Conservation (phyloP, 1,140 invertebrate genomes). For the Vanessa atalanta region DNA sequence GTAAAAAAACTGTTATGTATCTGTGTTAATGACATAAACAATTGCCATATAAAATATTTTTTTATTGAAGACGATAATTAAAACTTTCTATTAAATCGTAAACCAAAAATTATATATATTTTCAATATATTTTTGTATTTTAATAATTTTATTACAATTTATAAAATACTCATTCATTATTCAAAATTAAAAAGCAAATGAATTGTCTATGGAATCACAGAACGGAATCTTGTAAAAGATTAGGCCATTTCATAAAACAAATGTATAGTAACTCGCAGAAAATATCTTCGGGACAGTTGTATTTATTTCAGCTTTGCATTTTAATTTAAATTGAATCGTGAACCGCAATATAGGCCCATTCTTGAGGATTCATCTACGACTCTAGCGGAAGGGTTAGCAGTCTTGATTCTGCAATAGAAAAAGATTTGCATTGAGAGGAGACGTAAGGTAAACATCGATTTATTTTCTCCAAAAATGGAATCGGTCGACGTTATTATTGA, state of each 20-base stretch:
- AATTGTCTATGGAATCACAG: conserved; percentile 80
- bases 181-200: conserved; percentile 74
- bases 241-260: conserved; percentile 82
- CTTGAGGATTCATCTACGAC: conserved; percentile 74
- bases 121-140: not conserved
- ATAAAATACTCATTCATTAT: conserved; percentile 67
- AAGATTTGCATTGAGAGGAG: conserved; percentile 80
- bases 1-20: too few relatives aligned
- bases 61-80: not conserved
- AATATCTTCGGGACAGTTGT: conserved; percentile 81
- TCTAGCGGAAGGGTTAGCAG: conserved; percentile 79
- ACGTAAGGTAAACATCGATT: conserved; percentile 82
- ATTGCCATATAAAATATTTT: not conserved
- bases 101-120: too few relatives aligned
- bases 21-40: too few relatives aligned
- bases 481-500: conserved; percentile 58
- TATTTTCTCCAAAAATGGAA: conserved; percentile 77
- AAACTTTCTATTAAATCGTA: too few relatives aligned
- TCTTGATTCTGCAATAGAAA: conserved; percentile 79
- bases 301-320: conserved; percentile 81
- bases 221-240: conserved; percentile 82
- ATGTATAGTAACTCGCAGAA: conserved; percentile 82
- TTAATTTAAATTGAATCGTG: conserved; percentile 80
- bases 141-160: conserved; percentile 19
- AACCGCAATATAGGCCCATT: conserved; percentile 71